A percentile compares a stretch with the other conserved stretches of the same genome.
Conservation (phyloP, 2,113 vertebrate genomes). For the Sinocyclocheilus anshuiensis region DNA sequence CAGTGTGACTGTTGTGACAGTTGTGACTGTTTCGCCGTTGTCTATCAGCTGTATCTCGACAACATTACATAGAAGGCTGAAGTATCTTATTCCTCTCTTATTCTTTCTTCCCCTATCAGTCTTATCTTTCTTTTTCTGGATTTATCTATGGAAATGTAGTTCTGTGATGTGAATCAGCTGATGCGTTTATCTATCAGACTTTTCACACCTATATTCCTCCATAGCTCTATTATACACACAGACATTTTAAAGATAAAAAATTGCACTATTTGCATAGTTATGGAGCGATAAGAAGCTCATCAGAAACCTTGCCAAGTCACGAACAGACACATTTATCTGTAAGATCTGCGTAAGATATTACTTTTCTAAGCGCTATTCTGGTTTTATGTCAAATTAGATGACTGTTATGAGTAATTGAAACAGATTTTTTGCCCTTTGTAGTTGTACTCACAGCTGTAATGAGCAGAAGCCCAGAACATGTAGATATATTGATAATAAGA, state of each 20-base stretch:
- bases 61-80: background rate
- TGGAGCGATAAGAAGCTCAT: constrained; percentile 5
- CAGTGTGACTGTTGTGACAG: no score
- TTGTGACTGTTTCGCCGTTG: background rate
- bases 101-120: background rate
- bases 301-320: background rate
- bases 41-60: constrained; percentile 6
- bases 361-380: background rate
- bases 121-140: constrained; percentile 44
- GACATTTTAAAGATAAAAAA: constrained; percentile 18
- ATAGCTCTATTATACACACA: background rate
- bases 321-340: constrained; percentile 1
- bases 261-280: constrained; percentile 8
- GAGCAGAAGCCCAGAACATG: no score
- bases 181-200: constrained; percentile 66
- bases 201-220: constrained; percentile 66
- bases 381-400: background rate
- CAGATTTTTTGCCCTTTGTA: no score
- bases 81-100: background rate
- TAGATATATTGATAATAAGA: no score
- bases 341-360: background rate
- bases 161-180: constrained; percentile 59
- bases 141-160: constrained; percentile 68
- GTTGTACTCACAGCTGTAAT: no score
- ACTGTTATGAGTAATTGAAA: background rate